Conservation (phyloP, 2,888 invertebrate genomes). For the Hypercompe scribonia region DNA sequence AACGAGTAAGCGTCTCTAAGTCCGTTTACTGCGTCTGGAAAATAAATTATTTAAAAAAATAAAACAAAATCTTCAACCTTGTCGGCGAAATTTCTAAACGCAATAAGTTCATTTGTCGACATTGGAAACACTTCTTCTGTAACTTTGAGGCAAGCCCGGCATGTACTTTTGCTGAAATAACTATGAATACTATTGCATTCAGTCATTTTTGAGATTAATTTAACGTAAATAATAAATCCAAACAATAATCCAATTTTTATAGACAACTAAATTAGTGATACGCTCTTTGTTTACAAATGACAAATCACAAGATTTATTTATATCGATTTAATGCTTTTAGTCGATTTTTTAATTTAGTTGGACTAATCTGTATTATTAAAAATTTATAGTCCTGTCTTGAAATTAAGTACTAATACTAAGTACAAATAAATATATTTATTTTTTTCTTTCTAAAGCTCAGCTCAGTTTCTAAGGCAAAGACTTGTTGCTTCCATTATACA, state of each 20-base stretch:
- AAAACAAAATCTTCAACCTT: conserved; percentile 51
- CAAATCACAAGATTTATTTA: neutral
- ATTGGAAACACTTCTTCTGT: conserved; percentile 55
- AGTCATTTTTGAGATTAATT: conserved; percentile 34
- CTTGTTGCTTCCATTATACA: no score
- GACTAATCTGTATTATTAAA: no score
- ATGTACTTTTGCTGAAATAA: conserved; percentile 44
- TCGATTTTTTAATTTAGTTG: neutral
- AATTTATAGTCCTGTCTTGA: neutral
- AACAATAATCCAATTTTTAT: neutral
- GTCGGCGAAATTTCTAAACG: conserved; percentile 53
- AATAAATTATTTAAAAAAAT: neutral
- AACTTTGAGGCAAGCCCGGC: conserved; percentile 61
- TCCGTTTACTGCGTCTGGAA: neutral
- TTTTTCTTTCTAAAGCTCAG: no score
- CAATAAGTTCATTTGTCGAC: conserved; percentile 53
- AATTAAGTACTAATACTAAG: neutral
- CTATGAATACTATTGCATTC: conserved; percentile 42
- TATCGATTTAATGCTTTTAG: neutral
- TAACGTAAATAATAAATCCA: neutral
- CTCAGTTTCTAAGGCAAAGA: no score
- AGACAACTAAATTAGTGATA: neutral
- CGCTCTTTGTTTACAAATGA: neutral
- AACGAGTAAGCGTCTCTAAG: neutral
- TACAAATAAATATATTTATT: neutral